Conservation (phyloP, 2,113 vertebrate genomes). For the Aegypius monachus region DNA sequence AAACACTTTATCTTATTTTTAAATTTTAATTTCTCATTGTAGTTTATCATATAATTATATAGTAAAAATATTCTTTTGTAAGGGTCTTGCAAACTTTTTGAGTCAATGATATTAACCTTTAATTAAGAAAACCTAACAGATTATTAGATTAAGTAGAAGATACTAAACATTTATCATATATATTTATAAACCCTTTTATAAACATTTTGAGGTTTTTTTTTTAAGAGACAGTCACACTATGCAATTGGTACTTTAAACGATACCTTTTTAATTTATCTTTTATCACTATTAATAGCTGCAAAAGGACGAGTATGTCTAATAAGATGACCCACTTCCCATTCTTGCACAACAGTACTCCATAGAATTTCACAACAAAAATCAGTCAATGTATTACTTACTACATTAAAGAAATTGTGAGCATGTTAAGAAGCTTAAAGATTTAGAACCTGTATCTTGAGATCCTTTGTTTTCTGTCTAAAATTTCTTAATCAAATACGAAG, state of each 20-base stretch:
- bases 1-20: neutral
- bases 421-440: slow-evolving; percentile 36
- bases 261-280: neutral
- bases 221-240: neutral
- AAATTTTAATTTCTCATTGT: neutral
- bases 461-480: neutral
- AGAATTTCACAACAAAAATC: neutral
- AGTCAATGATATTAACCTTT: neutral
- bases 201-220: neutral
- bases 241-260: neutral
- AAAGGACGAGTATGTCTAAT: neutral
- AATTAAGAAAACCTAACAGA: neutral
- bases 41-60: neutral
- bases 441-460: slow-evolving; percentile 3
- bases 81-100: neutral
- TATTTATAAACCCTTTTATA: neutral
- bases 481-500: neutral
- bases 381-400: neutral
- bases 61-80: neutral
- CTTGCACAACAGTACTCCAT: neutral
- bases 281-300: neutral
- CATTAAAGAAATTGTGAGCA: neutral
- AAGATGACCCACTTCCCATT: neutral
- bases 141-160: neutral
- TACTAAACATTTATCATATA: neutral